Evolutionary conservation across 2,797 vertebrate species (phyloP), one percentile per base, ranked within the genome.

Genomic region (Sebastes oblongus): DNA sequence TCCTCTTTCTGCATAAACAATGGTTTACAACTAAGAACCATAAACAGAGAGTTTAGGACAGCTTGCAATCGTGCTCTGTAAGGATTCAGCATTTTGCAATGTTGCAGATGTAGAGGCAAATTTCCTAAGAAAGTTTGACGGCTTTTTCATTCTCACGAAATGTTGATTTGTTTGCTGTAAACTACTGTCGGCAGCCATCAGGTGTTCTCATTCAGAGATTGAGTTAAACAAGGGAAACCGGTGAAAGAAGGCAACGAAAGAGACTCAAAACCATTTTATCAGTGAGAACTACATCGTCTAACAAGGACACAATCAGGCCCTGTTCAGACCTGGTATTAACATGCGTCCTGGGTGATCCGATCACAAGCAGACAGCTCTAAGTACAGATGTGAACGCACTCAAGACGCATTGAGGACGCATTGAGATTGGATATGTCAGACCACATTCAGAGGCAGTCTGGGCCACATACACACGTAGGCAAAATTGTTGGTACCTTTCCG

Each of bases 1-100:
- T 91, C 81, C 18, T 67, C 72, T 79, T 29, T 74, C 74, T 67
- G 84, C 86, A 55, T 89, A 95, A 95, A 94, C 90, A 94, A 89
- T 92, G 50, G 90, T 94, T 94, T 92, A 81, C 70, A 64, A 30
- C 78, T 78, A 77, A 88, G 81, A 90, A 86, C 72, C 85, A 78
- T 89, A 91, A 93, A 93, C 93, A 94, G 36, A 73, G 79, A 73
- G 88, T 88, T 71, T 55, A 80, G 54, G 56, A 83, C 69, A 87
- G 81, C 76, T 22, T 78, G 86, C 83, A 88, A 77, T 94, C 84
- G 91, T 27, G 55, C 69, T 69, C 58, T 66, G 75, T 67, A 69
- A 71, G 76, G 83, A 78, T 78, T 85, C 52, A 30, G 30, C 25
- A 29, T 89, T 87, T 80, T 85, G 78, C 70, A 82, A 72, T 70